phyloP scores from a whole-genome alignment of 2,888 invertebrate genomes.

The Papilio protenor region DNA sequence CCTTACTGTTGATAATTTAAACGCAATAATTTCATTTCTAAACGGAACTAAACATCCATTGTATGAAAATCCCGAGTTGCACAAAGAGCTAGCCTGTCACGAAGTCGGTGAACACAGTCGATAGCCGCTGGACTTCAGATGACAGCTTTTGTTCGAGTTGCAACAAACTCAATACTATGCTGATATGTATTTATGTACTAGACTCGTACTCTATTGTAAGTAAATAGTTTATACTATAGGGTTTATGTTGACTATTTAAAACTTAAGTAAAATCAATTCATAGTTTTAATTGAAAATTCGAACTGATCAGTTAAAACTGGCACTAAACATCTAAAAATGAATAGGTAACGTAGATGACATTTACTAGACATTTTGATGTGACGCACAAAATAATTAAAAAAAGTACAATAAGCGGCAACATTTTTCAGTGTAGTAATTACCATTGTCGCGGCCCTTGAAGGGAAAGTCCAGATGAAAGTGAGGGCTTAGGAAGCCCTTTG shows the following conservation, averaged over 20 bases:
- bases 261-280: no score
- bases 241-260: not conserved
- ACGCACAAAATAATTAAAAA: slow-evolving; percentile 20
- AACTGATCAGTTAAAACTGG: no score
- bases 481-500: slow-evolving; percentile 79
- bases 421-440: slow-evolving; percentile 38
- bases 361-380: not conserved
- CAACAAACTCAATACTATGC: slow-evolving; percentile 9
- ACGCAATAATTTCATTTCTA: not conserved
- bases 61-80: slow-evolving; percentile 31
- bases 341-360: not conserved
- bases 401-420: slow-evolving; percentile 11
- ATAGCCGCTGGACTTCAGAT: slow-evolving; percentile 41
- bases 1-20: not conserved
- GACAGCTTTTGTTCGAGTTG: slow-evolving; percentile 43
- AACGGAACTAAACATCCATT: slow-evolving; percentile 9
- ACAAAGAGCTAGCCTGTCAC: slow-evolving; percentile 28
- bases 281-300: no score
- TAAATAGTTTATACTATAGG: not conserved
- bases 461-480: slow-evolving; percentile 75
- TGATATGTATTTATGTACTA: not conserved
- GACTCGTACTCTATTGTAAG: not conserved
- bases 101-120: slow-evolving; percentile 17
- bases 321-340: no score
- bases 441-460: slow-evolving; percentile 42